A percentile compares a stretch with the other conserved stretches of the same genome.
These are phyloP conservation scores for Acronicta aceris DNA, from an alignment of 2,888 invertebrate species.

Conservation along the genomic window DNA sequence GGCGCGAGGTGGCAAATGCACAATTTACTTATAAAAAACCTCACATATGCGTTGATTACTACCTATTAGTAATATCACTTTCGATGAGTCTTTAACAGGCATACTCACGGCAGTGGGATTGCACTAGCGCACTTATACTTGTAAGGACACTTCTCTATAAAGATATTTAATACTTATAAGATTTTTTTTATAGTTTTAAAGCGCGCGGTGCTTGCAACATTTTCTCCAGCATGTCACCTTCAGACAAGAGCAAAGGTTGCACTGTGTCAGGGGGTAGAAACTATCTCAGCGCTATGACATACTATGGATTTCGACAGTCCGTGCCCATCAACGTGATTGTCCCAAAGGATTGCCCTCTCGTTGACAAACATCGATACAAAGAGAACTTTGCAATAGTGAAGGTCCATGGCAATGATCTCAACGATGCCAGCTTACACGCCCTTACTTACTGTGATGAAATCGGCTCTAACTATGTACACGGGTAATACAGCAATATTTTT, in stretches of 20 bases:
- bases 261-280: constrained; percentile 70
- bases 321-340: constrained; percentile 70
- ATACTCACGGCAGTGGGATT: too few species aligned
- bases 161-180: too few species aligned
- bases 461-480: constrained; percentile 67
- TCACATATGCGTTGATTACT: too few species aligned
- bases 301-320: constrained; percentile 67
- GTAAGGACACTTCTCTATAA: too few species aligned
- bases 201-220: constrained; percentile 71
- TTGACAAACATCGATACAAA: constrained; percentile 65
- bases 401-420: constrained; percentile 64
- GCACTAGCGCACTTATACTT: too few species aligned
- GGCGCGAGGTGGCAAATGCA: too few species aligned
- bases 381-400: constrained; percentile 71
- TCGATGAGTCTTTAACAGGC: too few species aligned
- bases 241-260: constrained; percentile 67
- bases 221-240: constrained; percentile 57
- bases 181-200: constrained; percentile 64
- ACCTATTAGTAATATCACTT: too few species aligned
- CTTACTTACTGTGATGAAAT: constrained; percentile 66
- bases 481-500: constrained; percentile 50
- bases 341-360: constrained; percentile 65
- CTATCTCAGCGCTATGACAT: constrained; percentile 67
- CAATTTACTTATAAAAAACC: too few species aligned
- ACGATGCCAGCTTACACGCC: constrained; percentile 69